A percentile compares a stretch with the other conserved stretches of the same genome.
Evolutionary conservation across 2,888 invertebrate species (phyloP).

Genomic region (Orthonevra nobilis): DNA sequence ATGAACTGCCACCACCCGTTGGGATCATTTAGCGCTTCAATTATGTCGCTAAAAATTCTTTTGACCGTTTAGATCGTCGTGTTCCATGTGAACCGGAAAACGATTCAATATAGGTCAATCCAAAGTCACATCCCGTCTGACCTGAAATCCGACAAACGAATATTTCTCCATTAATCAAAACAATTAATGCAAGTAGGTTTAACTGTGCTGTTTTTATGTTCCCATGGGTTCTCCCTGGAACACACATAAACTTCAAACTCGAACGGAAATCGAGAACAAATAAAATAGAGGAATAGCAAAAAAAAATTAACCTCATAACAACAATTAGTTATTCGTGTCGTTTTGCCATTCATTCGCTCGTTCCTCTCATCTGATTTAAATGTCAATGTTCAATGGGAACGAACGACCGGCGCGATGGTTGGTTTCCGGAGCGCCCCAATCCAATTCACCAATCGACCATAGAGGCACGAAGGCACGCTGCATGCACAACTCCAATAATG

Average conservation of each 20-base stretch:
- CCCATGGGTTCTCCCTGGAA: not conserved
- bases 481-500: constrained; percentile 35
- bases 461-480: no score
- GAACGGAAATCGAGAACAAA: constrained; percentile 44
- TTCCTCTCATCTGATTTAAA: constrained; percentile 38
- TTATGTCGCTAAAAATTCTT: no score
- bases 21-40: no score
- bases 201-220: constrained; percentile 16
- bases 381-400: constrained; percentile 46
- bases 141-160: constrained; percentile 7
- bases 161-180: no score
- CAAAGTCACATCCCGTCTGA: not conserved
- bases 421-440: constrained; percentile 35
- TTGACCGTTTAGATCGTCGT: no score
- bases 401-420: no score
- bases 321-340: constrained; percentile 45
- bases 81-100: not conserved
- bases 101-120: no score
- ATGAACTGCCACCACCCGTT: no score
- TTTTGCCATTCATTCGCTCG: not conserved
- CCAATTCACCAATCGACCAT: constrained; percentile 26
- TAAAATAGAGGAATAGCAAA: no score
- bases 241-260: constrained; percentile 4
- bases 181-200: not conserved
- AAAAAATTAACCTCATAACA: no score